Percentiles rank a stretch among this genome's conserved stretches.
Evolutionary conservation across 2,888 invertebrate genomes (phyloP).

Genomic region (Steromphala cineraria): DNA sequence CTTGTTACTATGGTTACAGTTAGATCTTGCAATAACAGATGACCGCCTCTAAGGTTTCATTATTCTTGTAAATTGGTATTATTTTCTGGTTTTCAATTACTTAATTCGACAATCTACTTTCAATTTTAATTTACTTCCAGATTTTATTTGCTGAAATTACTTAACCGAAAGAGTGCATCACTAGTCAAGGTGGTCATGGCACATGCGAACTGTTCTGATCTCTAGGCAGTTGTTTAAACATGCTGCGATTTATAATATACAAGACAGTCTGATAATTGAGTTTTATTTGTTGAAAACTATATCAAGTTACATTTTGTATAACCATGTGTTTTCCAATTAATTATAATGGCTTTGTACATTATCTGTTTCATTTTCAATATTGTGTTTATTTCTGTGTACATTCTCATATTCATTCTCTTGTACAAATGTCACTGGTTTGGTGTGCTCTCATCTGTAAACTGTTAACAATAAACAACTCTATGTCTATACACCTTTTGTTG

Average conservation of each 20-base stretch:
- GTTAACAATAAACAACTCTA: slow-evolving; percentile 4
- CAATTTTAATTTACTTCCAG: too few species aligned
- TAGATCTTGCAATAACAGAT: neutral
- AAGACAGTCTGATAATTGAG: neutral
- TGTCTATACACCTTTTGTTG: neutral
- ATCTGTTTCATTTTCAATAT: neutral
- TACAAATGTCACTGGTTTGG: neutral
- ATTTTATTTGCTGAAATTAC: too few species aligned
- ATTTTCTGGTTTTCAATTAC: too few species aligned
- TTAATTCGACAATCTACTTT: too few species aligned
- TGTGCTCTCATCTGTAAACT: neutral
- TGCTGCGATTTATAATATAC: neutral
- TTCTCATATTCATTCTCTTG: neutral
- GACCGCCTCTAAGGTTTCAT: neutral
- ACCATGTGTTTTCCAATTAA: neutral
- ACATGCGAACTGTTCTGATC: neutral
- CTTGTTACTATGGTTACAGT: neutral
- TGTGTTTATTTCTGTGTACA: neutral
- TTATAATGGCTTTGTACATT: slow-evolving; percentile 3
- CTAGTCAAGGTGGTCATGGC: neutral
- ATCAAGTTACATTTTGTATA: neutral
- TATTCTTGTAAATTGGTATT: too few species aligned
- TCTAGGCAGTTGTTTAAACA: neutral
- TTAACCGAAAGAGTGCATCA: too few species aligned
- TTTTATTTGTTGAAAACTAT: neutral